Evolutionary conservation across 2,797 vertebrate species (phyloP).

Genomic region (Sebastes aleutianus): DNA sequence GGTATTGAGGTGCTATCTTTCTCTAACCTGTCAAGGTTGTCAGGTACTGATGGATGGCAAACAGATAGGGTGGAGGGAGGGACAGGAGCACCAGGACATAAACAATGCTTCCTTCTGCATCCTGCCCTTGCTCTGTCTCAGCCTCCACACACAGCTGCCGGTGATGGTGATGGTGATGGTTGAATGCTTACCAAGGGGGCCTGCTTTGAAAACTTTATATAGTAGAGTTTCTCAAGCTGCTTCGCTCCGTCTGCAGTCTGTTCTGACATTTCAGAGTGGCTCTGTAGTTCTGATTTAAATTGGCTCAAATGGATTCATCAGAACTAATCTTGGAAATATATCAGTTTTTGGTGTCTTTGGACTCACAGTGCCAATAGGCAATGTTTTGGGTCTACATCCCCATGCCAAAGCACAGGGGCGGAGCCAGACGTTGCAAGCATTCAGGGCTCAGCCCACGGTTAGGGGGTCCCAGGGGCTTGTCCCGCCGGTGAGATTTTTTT

Average conservation of each 20-base stretch:
- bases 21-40: slow-evolving; percentile 67
- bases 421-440: too few species aligned
- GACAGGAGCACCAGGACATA: slow-evolving; percentile 36
- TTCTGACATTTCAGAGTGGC: not conserved
- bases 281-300: not conserved
- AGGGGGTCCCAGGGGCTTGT: too few species aligned
- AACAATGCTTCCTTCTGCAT: slow-evolving; percentile 38
- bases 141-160: slow-evolving; percentile 1
- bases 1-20: slow-evolving; percentile 57
- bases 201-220: not conserved
- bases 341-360: not conserved
- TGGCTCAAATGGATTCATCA: not conserved
- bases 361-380: not conserved
- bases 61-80: slow-evolving; percentile 54
- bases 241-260: not conserved
- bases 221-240: not conserved
- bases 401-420: not conserved
- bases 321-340: not conserved
- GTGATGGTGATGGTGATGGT: not conserved
- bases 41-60: slow-evolving; percentile 66
- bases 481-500: too few species aligned
- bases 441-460: too few species aligned
- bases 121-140: slow-evolving; percentile 37
- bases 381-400: not conserved
- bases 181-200: not conserved